Evolutionary conservation across 1,140 invertebrate genomes (phyloP).

Genomic region (Drosophila tristis): DNA sequence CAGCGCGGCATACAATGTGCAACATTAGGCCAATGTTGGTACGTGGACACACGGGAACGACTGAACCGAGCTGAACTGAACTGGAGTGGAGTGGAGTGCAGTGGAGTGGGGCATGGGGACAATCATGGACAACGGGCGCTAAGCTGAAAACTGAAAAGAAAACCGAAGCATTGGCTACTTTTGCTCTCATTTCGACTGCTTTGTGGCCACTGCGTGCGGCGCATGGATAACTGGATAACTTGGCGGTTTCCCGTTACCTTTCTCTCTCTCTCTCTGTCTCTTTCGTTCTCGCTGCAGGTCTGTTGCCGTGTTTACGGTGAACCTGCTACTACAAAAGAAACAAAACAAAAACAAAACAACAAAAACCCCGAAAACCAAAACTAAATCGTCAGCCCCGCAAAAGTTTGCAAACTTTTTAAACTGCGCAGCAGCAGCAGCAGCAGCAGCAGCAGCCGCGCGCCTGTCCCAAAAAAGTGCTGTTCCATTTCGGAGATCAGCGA

Average conservation of each 20-base stretch:
- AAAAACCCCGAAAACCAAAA: slow-evolving; percentile 29
- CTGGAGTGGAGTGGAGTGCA: too few relatives aligned
- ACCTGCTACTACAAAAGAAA: slow-evolving; percentile 56
- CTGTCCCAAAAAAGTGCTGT: slow-evolving; percentile 22
- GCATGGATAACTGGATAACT: slow-evolving; percentile 65
- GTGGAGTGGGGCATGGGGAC: slow-evolving; percentile 52
- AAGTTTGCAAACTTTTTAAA: slow-evolving; percentile 47
- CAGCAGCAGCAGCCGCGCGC: neutral
- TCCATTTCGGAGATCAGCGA: slow-evolving; percentile 44
- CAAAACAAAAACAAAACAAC: slow-evolving; percentile 18
- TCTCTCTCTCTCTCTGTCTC: neutral
- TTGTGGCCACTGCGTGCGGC: slow-evolving; percentile 57
- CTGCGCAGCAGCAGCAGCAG: slow-evolving; percentile 19
- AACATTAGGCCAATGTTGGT: slow-evolving; percentile 79
- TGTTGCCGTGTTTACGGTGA: slow-evolving; percentile 57
- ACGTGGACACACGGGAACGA: slow-evolving; percentile 60
- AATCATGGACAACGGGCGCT: slow-evolving; percentile 65
- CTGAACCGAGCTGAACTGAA: slow-evolving; percentile 1
- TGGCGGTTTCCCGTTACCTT: slow-evolving; percentile 44
- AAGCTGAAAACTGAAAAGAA: slow-evolving; percentile 55
- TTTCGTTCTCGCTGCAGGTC: neutral
- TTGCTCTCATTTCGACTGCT: slow-evolving; percentile 66
- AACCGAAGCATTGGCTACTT: slow-evolving; percentile 39
- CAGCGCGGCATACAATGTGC: slow-evolving; percentile 75
- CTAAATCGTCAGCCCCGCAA: slow-evolving; percentile 54